These are phyloP conservation scores for Rhimphoctona megacephalus DNA, from an alignment of 2,888 invertebrate genomes.

Conservation along the genomic window DNA sequence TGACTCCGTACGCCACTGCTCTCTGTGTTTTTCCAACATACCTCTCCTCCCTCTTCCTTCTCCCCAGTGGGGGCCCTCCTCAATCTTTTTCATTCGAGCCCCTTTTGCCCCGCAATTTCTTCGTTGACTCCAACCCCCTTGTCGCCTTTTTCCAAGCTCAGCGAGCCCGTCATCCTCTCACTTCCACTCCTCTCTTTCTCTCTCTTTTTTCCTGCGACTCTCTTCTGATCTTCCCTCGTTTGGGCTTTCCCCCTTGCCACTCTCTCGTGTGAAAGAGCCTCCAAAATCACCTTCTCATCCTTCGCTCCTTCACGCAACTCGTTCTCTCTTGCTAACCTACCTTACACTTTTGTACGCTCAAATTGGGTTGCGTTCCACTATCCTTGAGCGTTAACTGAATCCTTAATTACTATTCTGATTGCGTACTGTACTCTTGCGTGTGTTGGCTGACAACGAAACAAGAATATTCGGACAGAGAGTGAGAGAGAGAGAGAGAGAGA, in stretches of 20 bases:
- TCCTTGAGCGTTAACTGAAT: conserved; percentile 81
- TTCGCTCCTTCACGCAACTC: conserved; percentile 50
- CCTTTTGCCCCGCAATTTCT: conserved; percentile 48
- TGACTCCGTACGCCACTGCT: conserved; percentile 56
- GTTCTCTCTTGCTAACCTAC: conserved; percentile 74
- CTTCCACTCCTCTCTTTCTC: conserved; percentile 28
- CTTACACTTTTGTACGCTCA: conserved; percentile 79
- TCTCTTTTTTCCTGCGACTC: conserved; percentile 2
- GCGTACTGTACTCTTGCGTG: conserved; percentile 70
- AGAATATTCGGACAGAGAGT: conserved; percentile 6
- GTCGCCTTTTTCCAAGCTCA: conserved; percentile 48
- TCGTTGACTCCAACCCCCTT: conserved; percentile 39
- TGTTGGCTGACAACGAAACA: conserved; percentile 19
- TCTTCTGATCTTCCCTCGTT: conserved; percentile 30
- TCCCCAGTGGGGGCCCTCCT: conserved; percentile 8
- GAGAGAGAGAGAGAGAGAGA: not conserved
- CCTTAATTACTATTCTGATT: conserved; percentile 83
- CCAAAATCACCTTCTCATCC: conserved; percentile 55
- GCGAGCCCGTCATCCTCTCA: conserved; percentile 41
- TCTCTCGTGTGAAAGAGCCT: conserved; percentile 39
- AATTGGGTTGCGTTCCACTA: conserved; percentile 81
- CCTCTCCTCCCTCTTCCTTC: conserved; percentile 30
- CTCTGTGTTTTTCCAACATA: conserved; percentile 42
- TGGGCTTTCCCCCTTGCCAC: conserved; percentile 37
- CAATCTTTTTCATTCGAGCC: conserved; percentile 44